A percentile compares a stretch with the other conserved stretches of the same genome.
Conservation (phyloP, 2,797 vertebrate species). For the Trichosurus vulpecula region DNA sequence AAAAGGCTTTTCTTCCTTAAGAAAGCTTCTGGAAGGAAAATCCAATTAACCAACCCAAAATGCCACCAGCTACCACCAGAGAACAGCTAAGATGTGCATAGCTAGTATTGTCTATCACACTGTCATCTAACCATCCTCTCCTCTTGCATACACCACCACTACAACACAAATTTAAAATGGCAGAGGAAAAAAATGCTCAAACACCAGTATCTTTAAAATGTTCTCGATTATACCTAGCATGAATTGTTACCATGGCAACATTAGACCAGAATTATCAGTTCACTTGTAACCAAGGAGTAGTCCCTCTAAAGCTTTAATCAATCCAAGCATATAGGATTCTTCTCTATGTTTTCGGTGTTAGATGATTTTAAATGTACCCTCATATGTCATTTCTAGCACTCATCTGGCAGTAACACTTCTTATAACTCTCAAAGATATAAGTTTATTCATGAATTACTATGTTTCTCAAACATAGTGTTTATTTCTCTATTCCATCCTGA, state of each 20-base stretch:
- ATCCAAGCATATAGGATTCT: slow-evolving; percentile 79
- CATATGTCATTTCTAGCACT: slow-evolving; percentile 59
- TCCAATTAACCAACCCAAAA: slow-evolving; percentile 74
- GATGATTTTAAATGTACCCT: slow-evolving; percentile 62
- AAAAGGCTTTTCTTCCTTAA: slow-evolving; percentile 81
- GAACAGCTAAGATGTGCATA: slow-evolving; percentile 78
- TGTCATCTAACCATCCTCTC: slow-evolving; percentile 79
- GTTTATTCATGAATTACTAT: slow-evolving; percentile 38
- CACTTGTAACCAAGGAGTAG: slow-evolving; percentile 85
- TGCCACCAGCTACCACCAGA: slow-evolving; percentile 75
- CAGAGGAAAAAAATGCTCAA: slow-evolving; percentile 83
- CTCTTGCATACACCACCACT: slow-evolving; percentile 81
- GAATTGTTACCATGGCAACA: slow-evolving; percentile 90
- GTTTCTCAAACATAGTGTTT: slow-evolving; percentile 69
- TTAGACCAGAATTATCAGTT: slow-evolving; percentile 88
- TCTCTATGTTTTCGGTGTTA: slow-evolving; percentile 71
- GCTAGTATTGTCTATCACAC: slow-evolving; percentile 76
- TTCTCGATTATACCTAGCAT: slow-evolving; percentile 88
- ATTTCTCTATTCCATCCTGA: slow-evolving; percentile 71
- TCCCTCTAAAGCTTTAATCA: slow-evolving; percentile 84
- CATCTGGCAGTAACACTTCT: slow-evolving; percentile 58
- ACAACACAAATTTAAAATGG: slow-evolving; percentile 86
- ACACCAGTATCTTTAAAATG: slow-evolving; percentile 87
- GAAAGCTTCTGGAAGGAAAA: slow-evolving; percentile 78
- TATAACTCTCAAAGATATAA: slow-evolving; percentile 58